Evolutionary conservation across 2,113 vertebrate genomes (phyloP).

Genomic region (Jaculus jaculus): DNA sequence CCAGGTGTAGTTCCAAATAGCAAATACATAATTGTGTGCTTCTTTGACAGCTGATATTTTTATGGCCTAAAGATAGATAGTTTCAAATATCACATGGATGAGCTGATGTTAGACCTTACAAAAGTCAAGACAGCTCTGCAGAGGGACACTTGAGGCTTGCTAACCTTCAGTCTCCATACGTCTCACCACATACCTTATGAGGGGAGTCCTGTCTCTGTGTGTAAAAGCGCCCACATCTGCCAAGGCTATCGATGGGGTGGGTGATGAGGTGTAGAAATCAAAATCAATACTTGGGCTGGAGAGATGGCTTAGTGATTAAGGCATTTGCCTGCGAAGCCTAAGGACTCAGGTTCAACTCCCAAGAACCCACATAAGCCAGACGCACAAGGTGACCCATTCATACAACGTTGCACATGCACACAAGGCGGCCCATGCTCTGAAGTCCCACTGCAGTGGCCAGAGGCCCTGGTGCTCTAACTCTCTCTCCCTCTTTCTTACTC

Average conservation of each 20-base stretch:
- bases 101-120: background rate
- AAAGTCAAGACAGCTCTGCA: background rate
- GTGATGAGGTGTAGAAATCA: slow-evolving; percentile 16
- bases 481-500: no score
- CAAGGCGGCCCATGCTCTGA: no score
- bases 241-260: background rate
- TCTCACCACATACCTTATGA: background rate
- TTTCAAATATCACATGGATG: background rate
- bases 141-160: background rate
- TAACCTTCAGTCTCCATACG: background rate
- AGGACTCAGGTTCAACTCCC: no score
- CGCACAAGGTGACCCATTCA: no score
- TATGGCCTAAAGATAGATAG: background rate
- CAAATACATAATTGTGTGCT: slow-evolving; percentile 9
- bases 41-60: background rate
- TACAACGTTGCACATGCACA: no score
- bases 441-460: no score
- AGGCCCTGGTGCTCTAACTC: no score
- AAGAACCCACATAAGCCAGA: no score
- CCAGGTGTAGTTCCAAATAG: background rate
- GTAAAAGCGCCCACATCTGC: background rate
- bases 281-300: background rate
- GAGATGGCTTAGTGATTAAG: no score
- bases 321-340: no score
- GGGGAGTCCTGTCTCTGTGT: background rate